Conservation (phyloP, 2,888 invertebrate species). For the Acanthoscelides obtectus region DNA sequence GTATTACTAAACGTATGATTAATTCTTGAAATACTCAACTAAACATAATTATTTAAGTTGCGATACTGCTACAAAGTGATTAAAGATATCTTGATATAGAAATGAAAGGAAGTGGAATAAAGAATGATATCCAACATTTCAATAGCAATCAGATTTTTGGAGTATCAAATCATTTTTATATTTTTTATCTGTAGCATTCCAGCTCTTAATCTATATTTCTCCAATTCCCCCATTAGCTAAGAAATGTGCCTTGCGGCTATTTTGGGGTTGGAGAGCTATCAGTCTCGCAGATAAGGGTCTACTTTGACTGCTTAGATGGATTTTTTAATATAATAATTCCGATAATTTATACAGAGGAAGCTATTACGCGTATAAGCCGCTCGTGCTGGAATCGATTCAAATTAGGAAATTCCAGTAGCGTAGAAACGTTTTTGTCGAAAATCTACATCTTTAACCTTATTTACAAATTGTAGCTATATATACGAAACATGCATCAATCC, state of each 20-base stretch:
- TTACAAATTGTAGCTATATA: too few species aligned
- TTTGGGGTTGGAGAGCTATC: conserved; percentile 44
- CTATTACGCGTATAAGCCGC: conserved; percentile 17
- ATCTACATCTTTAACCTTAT: too few species aligned
- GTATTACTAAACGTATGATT: too few species aligned
- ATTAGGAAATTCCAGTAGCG: not conserved
- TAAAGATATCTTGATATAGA: too few species aligned
- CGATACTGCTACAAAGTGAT: too few species aligned
- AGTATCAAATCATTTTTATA: not conserved
- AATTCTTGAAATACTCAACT: too few species aligned
- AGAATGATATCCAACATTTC: not conserved
- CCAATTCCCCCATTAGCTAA: not conserved
- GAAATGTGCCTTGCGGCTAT: not conserved
- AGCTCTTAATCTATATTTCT: not conserved
- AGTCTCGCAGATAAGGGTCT: conserved; percentile 49
- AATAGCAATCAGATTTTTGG: too few species aligned
- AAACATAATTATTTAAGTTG: too few species aligned
- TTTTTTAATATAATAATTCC: conserved; percentile 72
- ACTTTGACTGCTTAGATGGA: conserved; percentile 68
- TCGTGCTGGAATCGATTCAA: conserved; percentile 16
- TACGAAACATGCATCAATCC: too few species aligned
- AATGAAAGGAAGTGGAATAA: too few species aligned
- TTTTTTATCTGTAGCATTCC: not conserved
- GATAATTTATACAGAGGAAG: conserved; percentile 49
- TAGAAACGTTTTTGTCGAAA: not conserved